These are phyloP conservation scores for Stenodema calcarata DNA, from an alignment of 2,888 invertebrate genomes.

Conservation along the genomic window DNA sequence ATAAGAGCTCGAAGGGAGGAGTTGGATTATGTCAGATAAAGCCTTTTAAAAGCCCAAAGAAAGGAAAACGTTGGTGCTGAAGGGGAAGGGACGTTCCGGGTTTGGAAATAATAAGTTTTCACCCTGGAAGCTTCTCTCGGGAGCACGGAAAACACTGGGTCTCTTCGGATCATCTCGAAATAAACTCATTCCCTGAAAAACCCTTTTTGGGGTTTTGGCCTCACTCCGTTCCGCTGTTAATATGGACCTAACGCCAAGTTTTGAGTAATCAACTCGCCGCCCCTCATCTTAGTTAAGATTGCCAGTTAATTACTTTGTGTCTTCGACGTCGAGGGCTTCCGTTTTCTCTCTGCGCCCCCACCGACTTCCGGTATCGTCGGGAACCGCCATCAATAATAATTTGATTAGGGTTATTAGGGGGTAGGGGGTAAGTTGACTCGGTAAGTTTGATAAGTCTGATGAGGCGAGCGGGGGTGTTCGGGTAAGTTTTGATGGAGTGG, in stretches of 20 bases:
- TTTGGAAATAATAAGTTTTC: slow-evolving; percentile 18
- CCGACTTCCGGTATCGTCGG: background rate
- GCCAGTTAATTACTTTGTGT: slow-evolving; percentile 36
- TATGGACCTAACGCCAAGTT: slow-evolving; percentile 39
- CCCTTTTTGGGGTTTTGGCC: slow-evolving; percentile 27
- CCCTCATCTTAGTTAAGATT: background rate
- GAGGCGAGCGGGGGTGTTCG: background rate
- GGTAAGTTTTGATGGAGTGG: slow-evolving; percentile 32
- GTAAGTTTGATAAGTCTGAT: background rate
- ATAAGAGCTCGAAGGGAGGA: background rate
- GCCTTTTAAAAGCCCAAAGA: background rate
- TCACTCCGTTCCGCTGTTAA: slow-evolving; percentile 9
- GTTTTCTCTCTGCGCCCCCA: background rate
- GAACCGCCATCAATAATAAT: slow-evolving; percentile 32
- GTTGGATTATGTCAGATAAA: slow-evolving; percentile 7
- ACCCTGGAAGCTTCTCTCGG: background rate
- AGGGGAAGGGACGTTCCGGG: background rate
- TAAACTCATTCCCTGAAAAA: background rate
- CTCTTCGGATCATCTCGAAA: background rate
- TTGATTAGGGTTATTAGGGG: slow-evolving; percentile 15
- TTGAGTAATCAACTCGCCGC: slow-evolving; percentile 33
- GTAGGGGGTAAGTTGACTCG: slow-evolving; percentile 7
- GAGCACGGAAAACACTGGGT: background rate
- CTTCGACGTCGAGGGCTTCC: background rate
- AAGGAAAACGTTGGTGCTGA: background rate